Base-by-base conservation (phyloP, 2,797 vertebrate genomes). In the Rhincodon typus region DNA sequence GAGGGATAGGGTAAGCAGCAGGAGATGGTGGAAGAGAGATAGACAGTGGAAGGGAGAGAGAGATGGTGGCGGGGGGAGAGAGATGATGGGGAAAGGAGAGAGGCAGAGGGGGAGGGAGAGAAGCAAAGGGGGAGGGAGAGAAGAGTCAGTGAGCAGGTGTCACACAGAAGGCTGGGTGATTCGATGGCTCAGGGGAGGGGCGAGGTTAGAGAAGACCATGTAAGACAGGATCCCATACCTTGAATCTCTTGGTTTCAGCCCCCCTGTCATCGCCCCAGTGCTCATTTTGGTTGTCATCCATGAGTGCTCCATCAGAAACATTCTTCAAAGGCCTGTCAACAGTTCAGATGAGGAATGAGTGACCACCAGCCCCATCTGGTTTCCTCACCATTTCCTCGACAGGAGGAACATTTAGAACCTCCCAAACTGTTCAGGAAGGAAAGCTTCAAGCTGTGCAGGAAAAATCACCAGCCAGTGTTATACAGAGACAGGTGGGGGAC, bases 251-350 rank as follows among this genome's bases (percentile, higher is more conserved):
- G 88, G 98, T 97, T 96, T 99, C 98, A 4, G 98, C 97, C 0
- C 98, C 97, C 96, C 99, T 98, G 25, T 99, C 99, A 0, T 99
- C 99, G 4, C 97, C 98, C 99, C 99, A 99, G 95, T 90, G 86
- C n/a, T 99, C 99, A 0, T 98, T 99, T 96, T 99, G 99, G 96
- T 98, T 98, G 97, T 99, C 99, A 3, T 99, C 99, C 98, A 99
- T 99, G 96, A 99, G 97, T 0, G 98, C 99, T 95, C 99, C 98
- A 0, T 99, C 99, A 0, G 98, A 99, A 79, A 97, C 97, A 96
- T 98, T 99, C 97, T 99, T 99, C 96, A 99, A 97, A 95, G 99
- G 99, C 97, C 99, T 99, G 97, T 57, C 23, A 50, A 94, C 10
- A 66, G 57, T 34, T 91, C 34, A 62, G 4, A 82, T 3, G 3